phyloP scores from a whole-genome alignment of 2,113 vertebrate genomes.

The Alligator mississippiensis region DNA sequence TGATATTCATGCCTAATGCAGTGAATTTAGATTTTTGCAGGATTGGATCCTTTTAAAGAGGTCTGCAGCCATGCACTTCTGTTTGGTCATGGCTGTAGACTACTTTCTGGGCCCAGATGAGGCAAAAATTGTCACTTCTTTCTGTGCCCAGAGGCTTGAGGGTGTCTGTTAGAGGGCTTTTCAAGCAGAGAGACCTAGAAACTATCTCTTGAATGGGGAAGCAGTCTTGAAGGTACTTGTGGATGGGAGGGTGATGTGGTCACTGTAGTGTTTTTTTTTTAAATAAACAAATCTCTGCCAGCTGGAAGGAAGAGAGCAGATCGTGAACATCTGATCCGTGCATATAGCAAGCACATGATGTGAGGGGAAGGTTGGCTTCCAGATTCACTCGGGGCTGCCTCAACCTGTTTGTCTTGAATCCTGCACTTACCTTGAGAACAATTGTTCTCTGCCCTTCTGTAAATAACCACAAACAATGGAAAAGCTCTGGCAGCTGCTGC shows the following conservation, averaged over 20 bases:
- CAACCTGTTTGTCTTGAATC: conserved; percentile 47
- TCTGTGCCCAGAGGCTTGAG: not conserved
- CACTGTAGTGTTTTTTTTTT: fast-evolving
- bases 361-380: not conserved
- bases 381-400: not conserved
- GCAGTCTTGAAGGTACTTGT: not conserved
- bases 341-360: not conserved
- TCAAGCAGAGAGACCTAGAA: not conserved
- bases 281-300: not conserved
- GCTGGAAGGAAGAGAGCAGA: not conserved
- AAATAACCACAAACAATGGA: conserved; percentile 54
- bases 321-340: not conserved
- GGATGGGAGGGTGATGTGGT: not conserved
- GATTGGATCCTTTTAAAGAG: too few species aligned
- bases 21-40: too few species aligned
- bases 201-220: not conserved
- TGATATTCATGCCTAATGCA: too few species aligned
- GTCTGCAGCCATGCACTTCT: too few species aligned
- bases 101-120: too few species aligned
- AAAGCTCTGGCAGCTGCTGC: conserved; percentile 25
- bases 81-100: too few species aligned
- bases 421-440: conserved; percentile 38
- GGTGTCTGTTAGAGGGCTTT: not conserved
- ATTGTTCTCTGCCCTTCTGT: conserved; percentile 50
- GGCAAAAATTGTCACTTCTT: too few species aligned